Percentiles rank a stretch among this genome's conserved stretches.
phyloP scores from a whole-genome alignment of 2,888 invertebrate genomes.

The Aspidapion aeneum region DNA sequence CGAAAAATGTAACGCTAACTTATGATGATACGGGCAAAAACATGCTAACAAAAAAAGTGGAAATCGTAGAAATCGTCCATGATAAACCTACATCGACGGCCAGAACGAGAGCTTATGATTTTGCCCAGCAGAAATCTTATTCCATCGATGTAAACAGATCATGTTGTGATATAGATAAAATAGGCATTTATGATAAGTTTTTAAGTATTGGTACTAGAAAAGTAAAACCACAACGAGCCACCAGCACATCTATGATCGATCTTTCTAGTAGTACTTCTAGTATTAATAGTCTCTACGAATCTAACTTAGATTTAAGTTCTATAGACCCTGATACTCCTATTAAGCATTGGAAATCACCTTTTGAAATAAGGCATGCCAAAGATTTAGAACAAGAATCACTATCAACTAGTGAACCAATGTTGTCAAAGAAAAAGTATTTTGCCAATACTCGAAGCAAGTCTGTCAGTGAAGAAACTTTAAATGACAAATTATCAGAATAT shows the following conservation, averaged over 20 bases:
- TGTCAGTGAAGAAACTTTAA: constrained; percentile 39
- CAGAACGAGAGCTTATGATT: constrained; percentile 36
- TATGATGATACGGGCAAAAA: constrained; percentile 39
- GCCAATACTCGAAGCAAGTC: constrained; percentile 37
- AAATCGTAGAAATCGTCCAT: constrained; percentile 28
- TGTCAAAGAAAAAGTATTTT: constrained; percentile 31
- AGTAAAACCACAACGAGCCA: constrained; percentile 34
- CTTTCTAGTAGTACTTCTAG: constrained; percentile 47
- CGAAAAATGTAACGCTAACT: constrained; percentile 49
- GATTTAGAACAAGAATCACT: constrained; percentile 63
- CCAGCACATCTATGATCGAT: constrained; percentile 44
- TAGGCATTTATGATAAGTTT: constrained; percentile 38
- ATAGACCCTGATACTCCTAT: constrained; percentile 39
- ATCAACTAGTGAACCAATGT: constrained; percentile 42
- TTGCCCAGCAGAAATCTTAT: constrained; percentile 42
- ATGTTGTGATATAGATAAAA: constrained; percentile 34
- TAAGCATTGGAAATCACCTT: constrained; percentile 62
- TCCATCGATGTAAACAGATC: constrained; percentile 43
- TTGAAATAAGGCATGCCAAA: constrained; percentile 64
- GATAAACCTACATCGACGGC: constrained; percentile 29
- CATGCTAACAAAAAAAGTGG: constrained; percentile 38
- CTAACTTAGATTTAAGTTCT: constrained; percentile 45
- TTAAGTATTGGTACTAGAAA: constrained; percentile 38
- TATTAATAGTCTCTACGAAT: constrained; percentile 45
- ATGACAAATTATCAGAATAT: constrained; percentile 43